phyloP scores from a whole-genome alignment of 2,797 vertebrate genomes.

The Pseudochirops cupreus region DNA sequence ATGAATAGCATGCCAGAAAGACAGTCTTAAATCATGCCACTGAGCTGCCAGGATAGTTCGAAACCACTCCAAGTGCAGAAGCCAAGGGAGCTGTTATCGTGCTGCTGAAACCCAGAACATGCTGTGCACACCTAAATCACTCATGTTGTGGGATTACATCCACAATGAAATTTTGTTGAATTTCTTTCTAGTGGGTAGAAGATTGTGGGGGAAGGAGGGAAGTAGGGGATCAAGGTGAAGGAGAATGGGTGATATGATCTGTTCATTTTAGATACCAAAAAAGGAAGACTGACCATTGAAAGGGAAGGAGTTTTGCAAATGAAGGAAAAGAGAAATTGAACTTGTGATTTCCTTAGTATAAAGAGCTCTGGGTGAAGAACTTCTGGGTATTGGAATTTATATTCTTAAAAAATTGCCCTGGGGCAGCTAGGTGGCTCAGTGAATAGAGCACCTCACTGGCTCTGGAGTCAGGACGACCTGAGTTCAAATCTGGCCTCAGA shows the following conservation, averaged over 20 bases:
- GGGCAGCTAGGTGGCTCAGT: no score
- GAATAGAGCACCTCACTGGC: no score
- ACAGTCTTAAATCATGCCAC: conserved; percentile 66
- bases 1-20: conserved; percentile 56
- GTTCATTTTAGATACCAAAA: conserved; percentile 49
- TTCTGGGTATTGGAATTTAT: not conserved
- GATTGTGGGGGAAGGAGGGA: not conserved
- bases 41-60: conserved; percentile 53
- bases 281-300: conserved; percentile 34
- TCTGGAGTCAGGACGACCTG: no score
- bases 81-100: conserved; percentile 67
- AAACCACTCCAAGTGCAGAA: conserved; percentile 60
- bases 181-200: not conserved
- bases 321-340: not conserved
- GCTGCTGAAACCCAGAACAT: conserved; percentile 68
- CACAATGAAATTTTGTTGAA: conserved; percentile 62
- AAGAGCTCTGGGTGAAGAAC: not conserved
- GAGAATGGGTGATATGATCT: conserved; percentile 15
- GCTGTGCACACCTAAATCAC: conserved; percentile 52
- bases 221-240: not conserved
- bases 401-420: not conserved
- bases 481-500: no score
- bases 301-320: not conserved
- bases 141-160: conserved; percentile 46
- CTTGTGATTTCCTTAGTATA: not conserved